Base-by-base conservation (phyloP, 2,888 invertebrate species). In the Leptopterna dolabrata region DNA sequence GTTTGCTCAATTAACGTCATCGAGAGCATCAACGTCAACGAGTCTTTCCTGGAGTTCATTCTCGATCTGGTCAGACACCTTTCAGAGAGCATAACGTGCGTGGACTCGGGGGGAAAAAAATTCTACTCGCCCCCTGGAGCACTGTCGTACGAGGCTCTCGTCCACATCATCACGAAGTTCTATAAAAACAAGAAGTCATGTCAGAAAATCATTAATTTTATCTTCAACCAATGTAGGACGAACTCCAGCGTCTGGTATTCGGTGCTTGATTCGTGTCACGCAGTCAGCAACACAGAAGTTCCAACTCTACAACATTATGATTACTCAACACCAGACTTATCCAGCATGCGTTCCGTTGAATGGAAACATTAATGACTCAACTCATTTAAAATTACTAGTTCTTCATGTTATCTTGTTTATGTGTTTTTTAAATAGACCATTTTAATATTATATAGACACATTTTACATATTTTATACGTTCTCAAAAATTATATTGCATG, bases 191-290 rank as follows among this genome's bases (percentile, higher is more conserved):
- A 36, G 13, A 36, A 83, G 13, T 70, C 83, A 4, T 63, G 24
- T 16, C 83, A 70, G 43, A 45, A 70, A 41, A 83, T 30, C 19
- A 83, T 83, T 7, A 63, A 70, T 36, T 83, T 83, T 43, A 70
- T 83, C 3, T 83, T 83, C 43, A 83, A 70, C 43, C 55, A 36
- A 29, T 83, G 30, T 24, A 19, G 16, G 6, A 19, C 24, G 13
- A 43, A 83, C 19, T 13, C 83, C 3, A 6, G 3, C 41, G 63
- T 83, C 27, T 83, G 83, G 83, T 13, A n/a, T 16, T 47, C 30
- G 0, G 63, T 83, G 14, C 36, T 83, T 0, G 30, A 30, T 9
- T 30, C 70, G 14, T 83, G 83, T 36, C 83, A 83, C 70, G 36
- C 36, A 4, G 36, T 36, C 36, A 7, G 36, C 36, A 36, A 36